Percentiles rank a stretch among this genome's conserved stretches.
Evolutionary conservation across 2,797 vertebrate species (phyloP).

Genomic region (Fistularia tabacaria): DNA sequence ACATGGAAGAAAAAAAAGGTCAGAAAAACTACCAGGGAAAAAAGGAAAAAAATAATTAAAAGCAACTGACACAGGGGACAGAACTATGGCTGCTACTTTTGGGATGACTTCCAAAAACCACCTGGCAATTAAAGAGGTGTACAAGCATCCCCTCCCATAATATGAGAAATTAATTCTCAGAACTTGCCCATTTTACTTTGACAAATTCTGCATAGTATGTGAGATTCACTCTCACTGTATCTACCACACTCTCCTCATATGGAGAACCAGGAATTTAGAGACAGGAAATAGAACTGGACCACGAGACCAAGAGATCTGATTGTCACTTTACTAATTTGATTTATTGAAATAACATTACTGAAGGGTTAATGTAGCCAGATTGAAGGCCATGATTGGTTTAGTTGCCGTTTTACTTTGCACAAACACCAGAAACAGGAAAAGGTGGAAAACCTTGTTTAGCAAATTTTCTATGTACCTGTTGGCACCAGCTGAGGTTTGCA

Average conservation of each 20-base stretch:
- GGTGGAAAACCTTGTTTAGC: background rate
- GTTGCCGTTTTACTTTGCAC: background rate
- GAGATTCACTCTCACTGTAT: slow-evolving; percentile 37
- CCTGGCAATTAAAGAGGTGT: slow-evolving; percentile 12
- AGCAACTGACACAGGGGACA: slow-evolving; percentile 27
- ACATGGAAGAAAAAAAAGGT: background rate
- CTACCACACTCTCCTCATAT: slow-evolving; percentile 15
- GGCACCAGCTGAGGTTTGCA: no score
- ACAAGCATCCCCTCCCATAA: slow-evolving; percentile 23
- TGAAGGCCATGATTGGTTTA: no score
- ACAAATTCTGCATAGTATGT: slow-evolving; percentile 25
- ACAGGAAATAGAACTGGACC: slow-evolving; percentile 2
- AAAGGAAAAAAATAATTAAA: slow-evolving; percentile 30
- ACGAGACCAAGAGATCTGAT: slow-evolving; percentile 10
- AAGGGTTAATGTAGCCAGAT: no score
- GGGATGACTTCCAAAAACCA: slow-evolving; percentile 26
- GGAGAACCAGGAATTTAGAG: slow-evolving; percentile 1
- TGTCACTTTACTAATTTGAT: slow-evolving; percentile 42
- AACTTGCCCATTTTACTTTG: slow-evolving; percentile 17
- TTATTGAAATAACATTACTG: no score
- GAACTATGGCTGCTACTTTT: slow-evolving; percentile 11
- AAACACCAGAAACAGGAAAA: background rate
- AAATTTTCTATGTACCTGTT: no score
- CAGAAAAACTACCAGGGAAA: slow-evolving; percentile 8
- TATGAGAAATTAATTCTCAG: slow-evolving; percentile 25